phyloP scores from a whole-genome alignment of 2,113 vertebrate species.

The Clupea harengus region DNA sequence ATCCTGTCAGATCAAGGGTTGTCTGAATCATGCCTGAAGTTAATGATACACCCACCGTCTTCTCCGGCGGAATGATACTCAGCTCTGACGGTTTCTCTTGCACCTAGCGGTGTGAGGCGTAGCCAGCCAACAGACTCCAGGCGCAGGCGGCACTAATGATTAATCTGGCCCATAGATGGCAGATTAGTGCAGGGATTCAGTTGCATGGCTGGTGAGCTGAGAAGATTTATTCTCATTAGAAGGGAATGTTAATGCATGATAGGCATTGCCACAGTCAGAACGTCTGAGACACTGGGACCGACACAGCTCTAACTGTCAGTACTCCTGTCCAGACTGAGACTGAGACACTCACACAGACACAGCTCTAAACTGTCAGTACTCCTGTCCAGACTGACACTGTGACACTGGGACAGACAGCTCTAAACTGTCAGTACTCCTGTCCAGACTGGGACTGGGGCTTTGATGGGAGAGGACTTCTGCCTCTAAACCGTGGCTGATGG shows the following conservation, averaged over 20 bases:
- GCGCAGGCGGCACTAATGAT: neutral
- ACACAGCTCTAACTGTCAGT: neutral
- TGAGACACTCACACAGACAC: neutral
- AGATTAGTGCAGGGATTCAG: neutral
- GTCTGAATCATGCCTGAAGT: neutral
- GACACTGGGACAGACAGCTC: too few species aligned
- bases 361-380: too few species aligned
- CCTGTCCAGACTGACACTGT: too few species aligned
- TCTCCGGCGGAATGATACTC: too few species aligned
- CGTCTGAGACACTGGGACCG: neutral
- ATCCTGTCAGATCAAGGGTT: conserved; percentile 2
- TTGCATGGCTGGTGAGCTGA: neutral
- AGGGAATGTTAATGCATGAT: neutral
- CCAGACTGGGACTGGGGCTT: too few species aligned
- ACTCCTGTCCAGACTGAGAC: neutral
- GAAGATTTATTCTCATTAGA: neutral
- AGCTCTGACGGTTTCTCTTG: too few species aligned
- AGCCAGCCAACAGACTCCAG: too few species aligned
- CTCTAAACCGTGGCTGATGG: too few species aligned
- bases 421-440: too few species aligned
- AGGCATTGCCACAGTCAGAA: neutral
- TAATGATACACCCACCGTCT: neutral
- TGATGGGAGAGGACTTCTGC: too few species aligned
- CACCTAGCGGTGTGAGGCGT: too few species aligned
- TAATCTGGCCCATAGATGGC: neutral